These are phyloP conservation scores for Leiothrix lutea DNA, from an alignment of 2,113 vertebrate genomes.

Conservation along the genomic window DNA sequence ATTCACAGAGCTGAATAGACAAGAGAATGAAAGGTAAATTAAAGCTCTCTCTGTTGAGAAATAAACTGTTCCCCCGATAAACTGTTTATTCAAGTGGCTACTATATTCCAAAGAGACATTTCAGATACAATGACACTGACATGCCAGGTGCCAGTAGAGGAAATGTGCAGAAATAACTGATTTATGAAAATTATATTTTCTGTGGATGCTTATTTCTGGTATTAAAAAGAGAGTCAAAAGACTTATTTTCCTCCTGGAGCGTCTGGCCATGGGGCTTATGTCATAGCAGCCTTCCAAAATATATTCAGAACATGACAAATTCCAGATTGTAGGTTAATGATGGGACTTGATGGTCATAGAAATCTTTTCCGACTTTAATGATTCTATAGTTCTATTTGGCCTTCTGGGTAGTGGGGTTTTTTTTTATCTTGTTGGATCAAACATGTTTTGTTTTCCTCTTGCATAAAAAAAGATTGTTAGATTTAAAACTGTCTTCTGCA, in stretches of 20 bases:
- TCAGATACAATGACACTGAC: background rate
- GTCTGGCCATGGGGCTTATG: background rate
- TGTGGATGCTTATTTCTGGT: background rate
- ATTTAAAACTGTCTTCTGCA: slow-evolving; percentile 31
- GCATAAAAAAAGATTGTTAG: background rate
- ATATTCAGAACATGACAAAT: background rate
- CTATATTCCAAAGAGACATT: background rate
- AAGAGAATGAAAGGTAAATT: background rate
- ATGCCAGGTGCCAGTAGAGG: background rate
- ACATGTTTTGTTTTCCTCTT: background rate
- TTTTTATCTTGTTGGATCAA: background rate
- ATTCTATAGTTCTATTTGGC: background rate
- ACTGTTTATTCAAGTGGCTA: background rate
- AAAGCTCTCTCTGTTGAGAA: background rate
- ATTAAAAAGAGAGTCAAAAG: background rate
- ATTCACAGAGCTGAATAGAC: background rate
- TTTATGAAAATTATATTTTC: background rate
- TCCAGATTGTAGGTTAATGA: background rate
- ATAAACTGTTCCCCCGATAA: background rate
- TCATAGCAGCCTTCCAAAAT: background rate
- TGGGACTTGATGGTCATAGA: background rate
- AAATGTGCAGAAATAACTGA: background rate
- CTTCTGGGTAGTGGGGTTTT: background rate
- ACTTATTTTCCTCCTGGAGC: background rate
- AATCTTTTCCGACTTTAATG: background rate